Conservation (phyloP, 37 sponge, comb jelly and placozoan species). For the Oscarella lobularis region DNA sequence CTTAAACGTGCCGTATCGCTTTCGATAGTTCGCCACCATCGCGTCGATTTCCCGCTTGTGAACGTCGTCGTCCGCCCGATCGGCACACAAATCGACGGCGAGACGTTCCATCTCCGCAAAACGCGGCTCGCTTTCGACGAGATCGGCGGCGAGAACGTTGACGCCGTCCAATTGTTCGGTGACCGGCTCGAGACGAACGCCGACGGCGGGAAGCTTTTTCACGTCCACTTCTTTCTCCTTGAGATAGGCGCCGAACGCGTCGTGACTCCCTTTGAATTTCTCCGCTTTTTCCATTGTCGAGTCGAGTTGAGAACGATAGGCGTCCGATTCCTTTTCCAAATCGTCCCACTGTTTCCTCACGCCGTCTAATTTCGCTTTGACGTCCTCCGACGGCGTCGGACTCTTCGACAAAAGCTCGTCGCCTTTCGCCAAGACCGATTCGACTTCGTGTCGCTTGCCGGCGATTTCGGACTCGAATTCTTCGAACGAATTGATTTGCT, state of each 20-base stretch:
- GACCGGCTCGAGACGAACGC: not conserved
- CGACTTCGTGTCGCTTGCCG: not conserved
- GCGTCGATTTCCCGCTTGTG: not conserved
- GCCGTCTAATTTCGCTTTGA: not conserved
- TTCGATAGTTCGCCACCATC: not conserved
- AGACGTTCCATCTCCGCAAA: not conserved
- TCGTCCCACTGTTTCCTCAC: not conserved
- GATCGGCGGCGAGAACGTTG: not conserved
- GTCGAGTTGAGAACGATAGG: not conserved
- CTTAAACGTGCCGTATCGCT: not conserved
- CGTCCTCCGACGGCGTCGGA: not conserved
- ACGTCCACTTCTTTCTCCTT: not conserved
- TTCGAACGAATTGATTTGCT: not conserved
- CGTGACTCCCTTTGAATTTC: not conserved
- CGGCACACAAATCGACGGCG: slow-evolving; percentile 1
- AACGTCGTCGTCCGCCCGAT: not conserved
- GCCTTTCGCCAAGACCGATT: not conserved
- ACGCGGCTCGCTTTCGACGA: slow-evolving; percentile 3
- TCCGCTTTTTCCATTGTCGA: not conserved
- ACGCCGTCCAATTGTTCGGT: not conserved
- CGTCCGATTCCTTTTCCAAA: not conserved
- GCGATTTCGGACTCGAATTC: not conserved
- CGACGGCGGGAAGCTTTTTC: not conserved
- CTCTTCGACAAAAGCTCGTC: not conserved
- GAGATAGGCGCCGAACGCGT: not conserved